Evolutionary conservation across 2,797 vertebrate species (phyloP), one percentile per base, ranked within the genome.

Genomic region (Leuciscus waleckii): DNA sequence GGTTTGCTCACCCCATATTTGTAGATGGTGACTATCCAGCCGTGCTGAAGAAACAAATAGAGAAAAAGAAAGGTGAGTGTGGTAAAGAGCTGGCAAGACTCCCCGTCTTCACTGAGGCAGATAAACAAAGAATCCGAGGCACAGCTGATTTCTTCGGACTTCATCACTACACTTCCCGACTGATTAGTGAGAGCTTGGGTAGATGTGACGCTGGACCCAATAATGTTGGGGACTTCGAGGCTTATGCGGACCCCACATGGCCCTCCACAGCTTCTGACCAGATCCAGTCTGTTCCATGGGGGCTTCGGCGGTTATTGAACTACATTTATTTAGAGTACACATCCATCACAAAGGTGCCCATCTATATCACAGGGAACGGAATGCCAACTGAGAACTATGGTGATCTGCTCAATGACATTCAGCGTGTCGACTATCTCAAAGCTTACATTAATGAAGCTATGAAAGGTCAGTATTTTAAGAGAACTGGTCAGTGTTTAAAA

Each of bases 1-100:
- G 97, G 97, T 99, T 98, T 92, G 98, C 98, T 88, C 97, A 99
- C 90, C 98, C 98, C 14, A 88, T 99, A 89, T 98, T 98, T 92
- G 95, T 98, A 78, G 92, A 97, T 19, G 98, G 98, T 19, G 96
- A 99, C 93, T 99, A 99, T 89, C 95, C 98, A 23, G 90, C 91
- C 21, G 1, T 90, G 51, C 92, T 99, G 67, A 97, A 93, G 91
- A 86, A 90, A 61, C 96, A 96, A 87, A 93, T 98, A 41, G 94
- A 94, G 78, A 86, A 92, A 71, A 93, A 95, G 86, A 95, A 86
- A 88, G 88, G 86, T 0, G 88, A 92, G 35, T 99, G 98, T 89
- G 10, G 10, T 1, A 51, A 89, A 69, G 91, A 86, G 3, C 81
- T 96, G 70, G 96, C 94, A 70, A 92, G 89, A 71, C 94, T 99